phyloP scores from a whole-genome alignment of 1,140 invertebrate species.

The Mylabris phalerata region DNA sequence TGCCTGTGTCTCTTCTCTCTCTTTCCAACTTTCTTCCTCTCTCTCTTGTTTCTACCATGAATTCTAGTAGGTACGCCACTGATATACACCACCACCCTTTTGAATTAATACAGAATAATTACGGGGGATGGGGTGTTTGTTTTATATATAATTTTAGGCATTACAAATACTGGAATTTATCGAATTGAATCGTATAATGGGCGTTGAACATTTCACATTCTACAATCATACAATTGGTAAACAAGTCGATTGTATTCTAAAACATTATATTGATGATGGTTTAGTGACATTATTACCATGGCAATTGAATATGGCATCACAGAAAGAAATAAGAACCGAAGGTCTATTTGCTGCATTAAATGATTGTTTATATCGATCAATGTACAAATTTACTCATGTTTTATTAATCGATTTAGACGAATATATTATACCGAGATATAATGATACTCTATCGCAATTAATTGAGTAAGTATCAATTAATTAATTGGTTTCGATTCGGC shows the following conservation, averaged over 20 bases:
- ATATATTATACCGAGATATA: constrained; percentile 76
- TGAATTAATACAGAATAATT: too few relatives aligned
- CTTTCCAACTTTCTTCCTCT: too few relatives aligned
- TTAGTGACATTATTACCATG: constrained; percentile 78
- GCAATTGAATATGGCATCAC: constrained; percentile 82
- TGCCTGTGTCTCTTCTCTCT: too few relatives aligned
- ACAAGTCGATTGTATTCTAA: constrained; percentile 68
- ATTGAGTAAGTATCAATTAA: constrained; percentile 46
- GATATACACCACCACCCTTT: too few relatives aligned
- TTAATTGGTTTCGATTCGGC: too few relatives aligned
- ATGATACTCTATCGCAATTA: constrained; percentile 59
- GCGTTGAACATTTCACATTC: constrained; percentile 82
- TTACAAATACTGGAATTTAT: constrained; percentile 86
- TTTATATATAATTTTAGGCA: constrained; percentile 44
- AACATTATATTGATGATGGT: constrained; percentile 44
- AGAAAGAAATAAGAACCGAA: constrained; percentile 87
- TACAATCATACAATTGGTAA: constrained; percentile 85
- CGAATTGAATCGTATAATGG: constrained; percentile 80
- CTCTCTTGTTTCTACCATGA: too few relatives aligned
- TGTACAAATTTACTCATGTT: constrained; percentile 73
- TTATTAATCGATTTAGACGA: constrained; percentile 87
- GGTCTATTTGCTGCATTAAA: constrained; percentile 87
- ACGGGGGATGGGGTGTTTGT: too few relatives aligned
- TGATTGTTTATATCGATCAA: constrained; percentile 86
- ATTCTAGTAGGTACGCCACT: too few relatives aligned